Conservation (phyloP, 1,140 invertebrate species). For the Phymorhynchus buccinoides region DNA sequence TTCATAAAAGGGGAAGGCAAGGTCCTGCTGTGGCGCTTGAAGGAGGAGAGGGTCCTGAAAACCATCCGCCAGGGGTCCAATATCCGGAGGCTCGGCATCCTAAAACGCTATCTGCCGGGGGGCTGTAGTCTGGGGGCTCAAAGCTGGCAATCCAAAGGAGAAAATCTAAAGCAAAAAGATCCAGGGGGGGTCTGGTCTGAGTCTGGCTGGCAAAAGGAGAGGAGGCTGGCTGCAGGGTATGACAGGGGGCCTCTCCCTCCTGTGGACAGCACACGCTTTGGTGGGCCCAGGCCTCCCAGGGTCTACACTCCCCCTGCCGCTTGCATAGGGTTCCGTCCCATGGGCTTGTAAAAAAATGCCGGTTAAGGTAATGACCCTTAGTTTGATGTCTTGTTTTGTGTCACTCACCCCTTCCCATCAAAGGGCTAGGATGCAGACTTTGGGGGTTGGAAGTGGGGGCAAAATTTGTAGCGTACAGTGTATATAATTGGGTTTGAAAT, state of each 20-base stretch:
- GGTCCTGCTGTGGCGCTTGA: slow-evolving; percentile 27
- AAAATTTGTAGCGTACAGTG: background rate
- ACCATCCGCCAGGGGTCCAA: slow-evolving; percentile 24
- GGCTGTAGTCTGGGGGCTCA: background rate
- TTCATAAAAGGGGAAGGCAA: slow-evolving; percentile 10
- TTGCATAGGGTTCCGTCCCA: slow-evolving; percentile 37
- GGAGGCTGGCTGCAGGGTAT: slow-evolving; percentile 27
- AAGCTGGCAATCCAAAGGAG: background rate
- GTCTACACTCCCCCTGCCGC: slow-evolving; percentile 27
- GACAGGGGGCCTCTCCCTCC: slow-evolving; percentile 28
- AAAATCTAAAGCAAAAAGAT: slow-evolving; percentile 8
- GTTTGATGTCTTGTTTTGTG: slow-evolving; percentile 30
- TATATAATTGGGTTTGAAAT: background rate
- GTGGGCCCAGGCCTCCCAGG: slow-evolving; percentile 22
- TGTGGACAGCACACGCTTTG: background rate
- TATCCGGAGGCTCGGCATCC: slow-evolving; percentile 21
- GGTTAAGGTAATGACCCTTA: slow-evolving; percentile 31
- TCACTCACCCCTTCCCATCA: slow-evolving; percentile 5
- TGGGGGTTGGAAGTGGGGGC: background rate
- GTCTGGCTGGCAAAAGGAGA: slow-evolving; percentile 28
- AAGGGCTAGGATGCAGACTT: background rate
- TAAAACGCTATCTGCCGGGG: slow-evolving; percentile 12
- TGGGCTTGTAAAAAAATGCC: slow-evolving; percentile 39
- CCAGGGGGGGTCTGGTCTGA: slow-evolving; percentile 8
- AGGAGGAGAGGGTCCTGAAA: background rate